Percentiles rank a stretch among this genome's conserved stretches.
Evolutionary conservation across 2,888 invertebrate genomes (phyloP).

Genomic region (Steromphala cineraria): DNA sequence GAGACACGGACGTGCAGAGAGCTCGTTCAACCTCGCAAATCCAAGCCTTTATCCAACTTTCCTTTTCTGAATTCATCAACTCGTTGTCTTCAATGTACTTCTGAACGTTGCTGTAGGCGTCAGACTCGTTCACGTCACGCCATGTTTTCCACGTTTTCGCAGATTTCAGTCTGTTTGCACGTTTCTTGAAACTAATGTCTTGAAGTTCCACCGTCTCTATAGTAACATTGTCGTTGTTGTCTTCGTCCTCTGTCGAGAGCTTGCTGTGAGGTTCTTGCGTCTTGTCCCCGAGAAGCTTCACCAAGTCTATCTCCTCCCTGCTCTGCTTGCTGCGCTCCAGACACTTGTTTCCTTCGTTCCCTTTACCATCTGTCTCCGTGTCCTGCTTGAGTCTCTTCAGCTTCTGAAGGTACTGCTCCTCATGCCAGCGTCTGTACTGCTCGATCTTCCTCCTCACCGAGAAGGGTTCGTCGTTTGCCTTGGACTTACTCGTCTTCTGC

Average conservation of each 20-base stretch:
- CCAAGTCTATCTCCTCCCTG: conserved; percentile 29
- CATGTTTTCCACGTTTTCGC: conserved; percentile 67
- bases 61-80: conserved; percentile 65
- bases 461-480: conserved; percentile 56
- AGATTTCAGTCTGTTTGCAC: conserved; percentile 20
- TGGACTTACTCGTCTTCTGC: conserved; percentile 34
- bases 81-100: conserved; percentile 72
- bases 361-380: conserved; percentile 39
- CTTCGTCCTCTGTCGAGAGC: not conserved
- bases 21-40: conserved; percentile 59
- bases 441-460: conserved; percentile 68
- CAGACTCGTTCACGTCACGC: conserved; percentile 68
- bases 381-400: conserved; percentile 58
- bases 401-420: conserved; percentile 64
- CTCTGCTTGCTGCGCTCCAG: not conserved
- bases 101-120: conserved; percentile 70
- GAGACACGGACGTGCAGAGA: conserved; percentile 23
- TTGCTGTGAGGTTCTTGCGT: not conserved
- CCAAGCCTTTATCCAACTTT: conserved; percentile 66
- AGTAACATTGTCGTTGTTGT: not conserved
- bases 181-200: not conserved
- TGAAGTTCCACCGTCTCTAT: not conserved
- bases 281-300: conserved; percentile 33
- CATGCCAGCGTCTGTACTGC: conserved; percentile 67
- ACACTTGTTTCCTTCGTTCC: not conserved